phyloP scores from a whole-genome alignment of 2,113 vertebrate genomes.

The Muntiacus reevesi region DNA sequence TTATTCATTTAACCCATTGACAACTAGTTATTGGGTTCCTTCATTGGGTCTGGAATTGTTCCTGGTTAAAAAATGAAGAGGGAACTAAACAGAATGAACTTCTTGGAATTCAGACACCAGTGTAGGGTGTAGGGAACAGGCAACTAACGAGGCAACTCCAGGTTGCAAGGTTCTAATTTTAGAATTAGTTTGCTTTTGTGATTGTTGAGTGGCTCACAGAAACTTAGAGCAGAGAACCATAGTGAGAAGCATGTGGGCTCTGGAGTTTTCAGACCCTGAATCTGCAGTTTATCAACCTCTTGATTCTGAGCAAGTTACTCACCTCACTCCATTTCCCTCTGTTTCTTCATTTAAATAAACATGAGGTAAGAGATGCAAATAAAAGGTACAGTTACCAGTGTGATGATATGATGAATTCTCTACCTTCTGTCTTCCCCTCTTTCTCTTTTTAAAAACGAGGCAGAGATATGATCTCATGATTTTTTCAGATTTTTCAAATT shows the following conservation, averaged over 20 bases:
- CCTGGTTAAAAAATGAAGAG: background rate
- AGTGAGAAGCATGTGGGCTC: background rate
- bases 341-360: constrained; percentile 25
- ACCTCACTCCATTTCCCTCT: background rate
- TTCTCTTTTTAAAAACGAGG: background rate
- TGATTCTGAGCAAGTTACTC: background rate
- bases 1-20: constrained; percentile 1
- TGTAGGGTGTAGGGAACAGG: background rate
- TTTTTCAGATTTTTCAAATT: background rate
- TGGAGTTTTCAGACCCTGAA: background rate
- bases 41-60: background rate
- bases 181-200: constrained; percentile 17
- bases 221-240: background rate
- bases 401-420: background rate
- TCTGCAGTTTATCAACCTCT: background rate
- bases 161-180: constrained; percentile 2
- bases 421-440: background rate
- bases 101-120: background rate
- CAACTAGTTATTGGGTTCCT: background rate
- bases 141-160: background rate
- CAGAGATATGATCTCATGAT: background rate
- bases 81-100: background rate
- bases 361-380: background rate
- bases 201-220: background rate
- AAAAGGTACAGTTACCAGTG: background rate